These are phyloP conservation scores for Microplitis demolitor DNA, from an alignment of 1,140 invertebrate genomes.

Conservation along the genomic window DNA sequence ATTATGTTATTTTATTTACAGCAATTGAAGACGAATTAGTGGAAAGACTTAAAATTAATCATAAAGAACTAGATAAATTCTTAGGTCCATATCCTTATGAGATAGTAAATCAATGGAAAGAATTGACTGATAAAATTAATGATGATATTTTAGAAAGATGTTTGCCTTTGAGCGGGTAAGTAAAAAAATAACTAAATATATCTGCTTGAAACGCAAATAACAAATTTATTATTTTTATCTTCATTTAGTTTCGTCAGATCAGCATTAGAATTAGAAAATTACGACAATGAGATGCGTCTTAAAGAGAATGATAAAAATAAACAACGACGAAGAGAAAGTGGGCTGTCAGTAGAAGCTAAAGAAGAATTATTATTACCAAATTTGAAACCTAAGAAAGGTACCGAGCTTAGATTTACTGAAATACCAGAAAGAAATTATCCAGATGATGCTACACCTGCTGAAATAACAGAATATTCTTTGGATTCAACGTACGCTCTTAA, in stretches of 20 bases:
- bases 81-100: constrained; percentile 93
- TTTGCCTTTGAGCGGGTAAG: constrained; percentile 51
- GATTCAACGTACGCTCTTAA: constrained; percentile 84
- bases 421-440: constrained; percentile 82
- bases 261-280: constrained; percentile 73
- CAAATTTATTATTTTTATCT: constrained; percentile 13
- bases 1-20: constrained; percentile 36
- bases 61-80: constrained; percentile 78
- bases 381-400: constrained; percentile 78
- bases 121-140: constrained; percentile 66
- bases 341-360: constrained; percentile 63
- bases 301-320: constrained; percentile 53
- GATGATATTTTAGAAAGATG: constrained; percentile 46
- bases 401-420: constrained; percentile 77
- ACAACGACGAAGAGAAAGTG: constrained; percentile 50
- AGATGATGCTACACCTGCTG: constrained; percentile 74
- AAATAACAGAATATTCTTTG: constrained; percentile 85
- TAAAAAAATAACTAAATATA: not conserved
- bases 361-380: constrained; percentile 81
- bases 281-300: constrained; percentile 68
- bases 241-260: constrained; percentile 60
- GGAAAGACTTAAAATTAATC: constrained; percentile 71
- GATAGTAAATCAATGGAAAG: constrained; percentile 84
- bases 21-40: constrained; percentile 66
- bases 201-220: not conserved